These are phyloP conservation scores for Ochlodes sylvanus DNA, from an alignment of 2,888 invertebrate species.

Conservation along the genomic window DNA sequence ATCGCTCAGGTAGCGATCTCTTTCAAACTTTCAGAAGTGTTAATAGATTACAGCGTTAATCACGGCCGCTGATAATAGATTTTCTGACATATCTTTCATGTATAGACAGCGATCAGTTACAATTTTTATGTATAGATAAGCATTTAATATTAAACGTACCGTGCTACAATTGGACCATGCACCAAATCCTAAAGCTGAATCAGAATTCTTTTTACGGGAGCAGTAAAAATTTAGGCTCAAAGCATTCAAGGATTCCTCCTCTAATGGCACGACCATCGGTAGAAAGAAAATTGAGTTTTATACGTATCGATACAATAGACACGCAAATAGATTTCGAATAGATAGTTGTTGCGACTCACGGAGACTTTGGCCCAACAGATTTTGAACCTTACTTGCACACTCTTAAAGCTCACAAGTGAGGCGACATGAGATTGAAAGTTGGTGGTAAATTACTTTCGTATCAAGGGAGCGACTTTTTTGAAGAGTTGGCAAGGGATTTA, in stretches of 20 bases:
- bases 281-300: constrained; percentile 65
- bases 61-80: too few relatives aligned
- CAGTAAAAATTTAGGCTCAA: constrained; percentile 82
- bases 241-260: constrained; percentile 73
- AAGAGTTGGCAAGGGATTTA: constrained; percentile 23
- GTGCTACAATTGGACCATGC: constrained; percentile 47
- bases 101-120: too few relatives aligned
- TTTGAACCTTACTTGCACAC: not conserved
- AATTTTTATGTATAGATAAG: too few relatives aligned
- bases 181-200: constrained; percentile 72
- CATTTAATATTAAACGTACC: too few relatives aligned
- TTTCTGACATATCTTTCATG: too few relatives aligned
- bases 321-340: constrained; percentile 65
- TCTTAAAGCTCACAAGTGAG: not conserved
- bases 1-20: too few relatives aligned
- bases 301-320: constrained; percentile 60
- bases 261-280: constrained; percentile 74
- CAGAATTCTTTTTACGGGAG: constrained; percentile 81
- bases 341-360: constrained; percentile 29
- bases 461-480: constrained; percentile 27
- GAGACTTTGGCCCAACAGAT: not conserved
- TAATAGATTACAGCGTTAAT: too few relatives aligned
- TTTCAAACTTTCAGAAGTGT: too few relatives aligned
- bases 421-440: not conserved
- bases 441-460: constrained; percentile 34